Evolutionary conservation across 92 coral and sea anemone species (phyloP), one percentile per base, ranked within the genome.

Genomic region (Umimayanthus chanpuru): DNA sequence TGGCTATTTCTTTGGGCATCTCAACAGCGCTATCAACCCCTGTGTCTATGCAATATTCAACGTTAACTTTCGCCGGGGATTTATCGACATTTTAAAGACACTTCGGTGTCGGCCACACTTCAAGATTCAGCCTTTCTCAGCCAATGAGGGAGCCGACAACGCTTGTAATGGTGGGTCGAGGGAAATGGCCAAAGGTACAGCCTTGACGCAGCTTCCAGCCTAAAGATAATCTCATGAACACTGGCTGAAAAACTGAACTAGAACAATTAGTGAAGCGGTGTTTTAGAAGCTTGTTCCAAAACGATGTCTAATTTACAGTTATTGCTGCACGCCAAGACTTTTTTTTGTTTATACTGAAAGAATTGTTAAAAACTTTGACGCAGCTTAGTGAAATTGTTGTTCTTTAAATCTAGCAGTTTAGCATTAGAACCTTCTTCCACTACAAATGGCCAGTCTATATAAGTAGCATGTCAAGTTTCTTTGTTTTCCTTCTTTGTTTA

Each of bases 1-100:
- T n/a, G 96, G 91, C 50, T 95, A 77, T 79, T 93, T 93, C 53
- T 47, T 95, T 6, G 94, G 94, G 0, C 98, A 95, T 40, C 89
- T 94, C 8, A 95, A 95, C 85, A 93, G 96, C 72, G 96, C 98
- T 0, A 92, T 95, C 28, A 95, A 92, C 80, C 98, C 98, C 25
- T 89, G 94, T 32, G 91, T 95, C 29, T 95, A 95, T 71, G 96
- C 64, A 53, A 76, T 95, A 47, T 95, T 95, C 56, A 95, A 95
- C 85, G 92, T 89, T 50, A 90, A 92, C 73, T 95, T 88, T 86
- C 90, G 98, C 43, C 90, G 89, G 39, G 98, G 98, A 18, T 95
- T 93, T 66, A 77, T 85, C 67, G 93, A 93, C 76, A 77, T 89
- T 23, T 67, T 94, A 36, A 81, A 88, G 81, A 89, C 91, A 67